phyloP scores from a whole-genome alignment of 2,888 invertebrate genomes.

The Heliconius aoede region DNA sequence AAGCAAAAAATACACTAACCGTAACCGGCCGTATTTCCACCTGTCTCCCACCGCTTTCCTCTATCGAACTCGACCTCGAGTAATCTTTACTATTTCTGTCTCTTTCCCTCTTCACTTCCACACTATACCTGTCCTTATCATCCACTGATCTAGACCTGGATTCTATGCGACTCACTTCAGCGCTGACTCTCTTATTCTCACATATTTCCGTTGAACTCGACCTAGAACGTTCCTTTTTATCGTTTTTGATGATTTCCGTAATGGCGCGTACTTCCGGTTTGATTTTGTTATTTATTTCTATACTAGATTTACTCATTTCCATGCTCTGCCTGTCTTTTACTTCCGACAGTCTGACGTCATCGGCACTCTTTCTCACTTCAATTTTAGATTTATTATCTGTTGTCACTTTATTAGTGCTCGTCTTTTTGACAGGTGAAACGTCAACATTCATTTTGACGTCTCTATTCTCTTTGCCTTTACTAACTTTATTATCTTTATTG shows the following conservation, averaged over 20 bases:
- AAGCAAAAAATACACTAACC: conserved; percentile 56
- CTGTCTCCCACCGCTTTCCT: conserved; percentile 58
- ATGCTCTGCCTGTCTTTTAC: conserved; percentile 32
- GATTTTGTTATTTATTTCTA: conserved; percentile 47
- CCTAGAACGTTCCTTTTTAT: conserved; percentile 46
- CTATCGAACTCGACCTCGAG: conserved; percentile 65
- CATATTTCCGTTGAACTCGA: conserved; percentile 45
- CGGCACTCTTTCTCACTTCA: conserved; percentile 47
- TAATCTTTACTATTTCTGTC: conserved; percentile 56
- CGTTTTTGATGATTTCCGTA: conserved; percentile 39
- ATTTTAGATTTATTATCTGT: conserved; percentile 40
- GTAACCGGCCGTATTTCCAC: conserved; percentile 71
- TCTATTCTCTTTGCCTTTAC: not conserved
- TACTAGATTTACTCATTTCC: conserved; percentile 45
- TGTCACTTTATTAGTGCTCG: conserved; percentile 7
- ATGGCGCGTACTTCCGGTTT: conserved; percentile 38
- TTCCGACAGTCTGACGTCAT: conserved; percentile 45
- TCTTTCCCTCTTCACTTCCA: conserved; percentile 48
- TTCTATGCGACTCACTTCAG: conserved; percentile 53
- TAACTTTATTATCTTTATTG: conserved; percentile 14
- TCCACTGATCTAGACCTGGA: conserved; percentile 52
- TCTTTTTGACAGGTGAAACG: conserved; percentile 13
- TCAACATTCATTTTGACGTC: conserved; percentile 36
- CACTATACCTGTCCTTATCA: conserved; percentile 51
- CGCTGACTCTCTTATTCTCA: conserved; percentile 48